Percentiles rank a stretch among this genome's conserved stretches.
Evolutionary conservation across 2,797 vertebrate genomes (phyloP).

Genomic region (Botia almorhae): DNA sequence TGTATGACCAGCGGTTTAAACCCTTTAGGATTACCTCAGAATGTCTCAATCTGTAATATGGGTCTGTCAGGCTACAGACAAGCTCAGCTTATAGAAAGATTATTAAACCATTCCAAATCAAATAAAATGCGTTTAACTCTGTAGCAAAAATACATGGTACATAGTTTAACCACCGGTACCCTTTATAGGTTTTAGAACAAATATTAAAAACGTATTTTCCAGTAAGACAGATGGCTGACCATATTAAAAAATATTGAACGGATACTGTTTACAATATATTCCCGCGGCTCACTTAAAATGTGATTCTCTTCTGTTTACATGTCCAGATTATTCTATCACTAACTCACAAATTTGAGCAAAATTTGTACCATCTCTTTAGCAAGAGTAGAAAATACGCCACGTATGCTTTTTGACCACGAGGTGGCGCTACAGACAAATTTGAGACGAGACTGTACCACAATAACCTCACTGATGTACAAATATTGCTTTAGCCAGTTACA

Average conservation of each 20-base stretch:
- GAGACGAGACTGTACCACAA: neutral
- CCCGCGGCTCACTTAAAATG: neutral
- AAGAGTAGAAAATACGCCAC: neutral
- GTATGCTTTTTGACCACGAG: conserved; percentile 41
- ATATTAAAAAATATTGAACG: neutral
- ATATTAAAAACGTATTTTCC: neutral
- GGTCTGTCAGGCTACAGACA: conserved; percentile 72
- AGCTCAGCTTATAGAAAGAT: conserved; percentile 45
- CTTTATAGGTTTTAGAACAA: neutral
- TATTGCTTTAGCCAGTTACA: neutral
- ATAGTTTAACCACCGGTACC: neutral
- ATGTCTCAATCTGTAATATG: conserved; percentile 77
- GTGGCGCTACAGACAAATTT: conserved; percentile 53
- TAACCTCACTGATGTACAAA: neutral
- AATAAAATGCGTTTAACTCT: conserved; percentile 13
- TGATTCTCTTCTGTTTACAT: neutral
- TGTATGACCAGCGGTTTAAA: conserved; percentile 77
- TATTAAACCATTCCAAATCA: conserved; percentile 9
- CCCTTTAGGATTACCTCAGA: conserved; percentile 79
- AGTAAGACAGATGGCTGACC: neutral
- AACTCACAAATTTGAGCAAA: neutral
- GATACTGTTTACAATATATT: neutral
- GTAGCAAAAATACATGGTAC: neutral
- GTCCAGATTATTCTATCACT: neutral
- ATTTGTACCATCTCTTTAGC: neutral